Evolutionary conservation across 2,113 vertebrate species (phyloP), one percentile per base, ranked within the genome.

Genomic region (Potamarius usumacintae): DNA sequence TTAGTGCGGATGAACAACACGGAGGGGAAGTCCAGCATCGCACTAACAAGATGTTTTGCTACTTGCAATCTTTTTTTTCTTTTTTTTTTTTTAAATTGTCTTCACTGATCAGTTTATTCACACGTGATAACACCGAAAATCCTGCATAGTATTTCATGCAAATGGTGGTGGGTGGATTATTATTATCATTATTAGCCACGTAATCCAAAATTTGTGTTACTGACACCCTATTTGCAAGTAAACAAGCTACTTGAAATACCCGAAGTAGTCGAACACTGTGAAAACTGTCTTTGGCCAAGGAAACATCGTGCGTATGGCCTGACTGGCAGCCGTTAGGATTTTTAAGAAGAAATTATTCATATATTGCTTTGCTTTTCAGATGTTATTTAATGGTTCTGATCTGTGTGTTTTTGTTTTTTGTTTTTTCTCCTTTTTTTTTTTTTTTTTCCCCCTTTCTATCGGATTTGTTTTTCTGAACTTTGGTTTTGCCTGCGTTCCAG

Each of bases 191-290:
- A 34, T 57, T 57, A 72, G 48, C 52, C 72, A 27, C 53, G 18
- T 84, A 84, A 63, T 84, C 55, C 84, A 69, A 71, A 55, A 57
- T 67, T 58, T 83, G 81, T 76, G 86, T 86, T 84, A 17, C 48
- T 82, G 71, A 89, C 79, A 88, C 11, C 63, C 5, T 76, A 82
- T 71, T 74, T 88, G 27, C 69, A 84, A 90, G 85, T 85, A 76
- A 81, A 84, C 81, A 71, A 88, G 88, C 88, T 86, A 91, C 91
- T 92, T 91, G 87, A 91, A 86, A 89, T 81, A 85, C 50, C 77
- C 79, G 87, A 82, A 84, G 84, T 89, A 90, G 90, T 90, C 67
- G 55, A 89, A 92, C 91, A 91, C 91, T 92, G 90, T 90, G 89
- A 88, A 91, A 85, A 57, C 81, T 86, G 84, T 74, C 69, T 67